These are phyloP conservation scores for Chiridota heheva DNA, from an alignment of 35 echinoderm and acorn worm species.

Conservation along the genomic window DNA sequence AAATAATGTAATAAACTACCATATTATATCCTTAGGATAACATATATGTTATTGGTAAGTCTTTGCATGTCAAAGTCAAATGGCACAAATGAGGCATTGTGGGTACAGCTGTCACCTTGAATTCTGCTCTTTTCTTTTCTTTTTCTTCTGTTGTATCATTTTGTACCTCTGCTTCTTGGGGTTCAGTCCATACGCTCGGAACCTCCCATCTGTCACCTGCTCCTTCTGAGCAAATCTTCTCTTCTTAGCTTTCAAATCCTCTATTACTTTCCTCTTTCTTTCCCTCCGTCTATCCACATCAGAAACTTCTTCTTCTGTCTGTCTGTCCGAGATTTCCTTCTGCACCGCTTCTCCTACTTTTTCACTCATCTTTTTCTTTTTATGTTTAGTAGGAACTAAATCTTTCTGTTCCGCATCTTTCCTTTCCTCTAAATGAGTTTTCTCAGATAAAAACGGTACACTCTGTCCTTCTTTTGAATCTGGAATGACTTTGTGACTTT, in stretches of 20 bases:
- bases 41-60: no score
- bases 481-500: background rate
- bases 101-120: no score
- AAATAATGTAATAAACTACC: no score
- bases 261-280: conserved; percentile 9
- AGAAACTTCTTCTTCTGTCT: background rate
- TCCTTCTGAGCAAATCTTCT: background rate
- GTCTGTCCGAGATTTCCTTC: background rate
- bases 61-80: no score
- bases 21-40: no score
- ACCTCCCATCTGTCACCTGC: conserved; percentile 61
- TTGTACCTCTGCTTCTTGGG: conserved; percentile 78
- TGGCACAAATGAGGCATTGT: no score
- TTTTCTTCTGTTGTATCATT: conserved; percentile 67
- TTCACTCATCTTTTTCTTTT: background rate
- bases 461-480: background rate
- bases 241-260: conserved; percentile 21
- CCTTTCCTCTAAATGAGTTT: background rate
- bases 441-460: no score
- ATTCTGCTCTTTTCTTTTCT: background rate
- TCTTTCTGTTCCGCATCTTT: background rate
- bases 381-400: background rate
- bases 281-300: background rate
- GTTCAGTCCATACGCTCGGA: conserved; percentile 90
- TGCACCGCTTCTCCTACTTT: background rate